Evolutionary conservation across 2,888 invertebrate species (phyloP).

Genomic region (Myopa tessellatipennis): DNA sequence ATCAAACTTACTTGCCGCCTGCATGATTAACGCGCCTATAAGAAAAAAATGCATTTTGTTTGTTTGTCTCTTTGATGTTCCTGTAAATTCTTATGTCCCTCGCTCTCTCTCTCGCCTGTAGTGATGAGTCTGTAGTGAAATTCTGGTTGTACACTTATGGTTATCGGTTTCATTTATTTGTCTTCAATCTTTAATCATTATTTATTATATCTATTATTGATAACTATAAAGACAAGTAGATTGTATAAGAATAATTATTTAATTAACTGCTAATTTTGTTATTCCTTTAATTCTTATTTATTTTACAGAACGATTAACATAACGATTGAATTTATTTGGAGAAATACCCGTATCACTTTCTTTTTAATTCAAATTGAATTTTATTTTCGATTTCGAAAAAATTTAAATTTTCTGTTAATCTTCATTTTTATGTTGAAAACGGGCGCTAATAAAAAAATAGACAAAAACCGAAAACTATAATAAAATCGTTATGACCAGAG

Average conservation of each 20-base stretch:
- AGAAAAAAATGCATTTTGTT: conserved; percentile 62
- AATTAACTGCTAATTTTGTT: no score
- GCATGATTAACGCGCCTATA: conserved; percentile 64
- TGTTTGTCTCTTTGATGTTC: conserved; percentile 12
- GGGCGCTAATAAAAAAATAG: not conserved
- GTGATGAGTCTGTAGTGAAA: not conserved
- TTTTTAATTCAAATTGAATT: conserved; percentile 11
- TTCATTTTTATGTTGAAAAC: not conserved
- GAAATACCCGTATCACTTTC: not conserved
- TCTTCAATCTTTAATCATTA: no score
- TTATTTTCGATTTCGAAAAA: not conserved
- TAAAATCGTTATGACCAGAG: not conserved
- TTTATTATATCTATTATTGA: no score
- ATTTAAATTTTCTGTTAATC: not conserved
- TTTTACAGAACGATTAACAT: no score
- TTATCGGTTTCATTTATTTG: no score
- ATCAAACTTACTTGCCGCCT: conserved; percentile 61
- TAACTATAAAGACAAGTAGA: no score
- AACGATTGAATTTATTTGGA: no score
- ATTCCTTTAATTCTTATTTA: no score
- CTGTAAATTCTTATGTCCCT: not conserved
- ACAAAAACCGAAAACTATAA: not conserved
- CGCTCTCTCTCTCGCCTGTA: not conserved
- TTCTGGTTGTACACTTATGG: no score
- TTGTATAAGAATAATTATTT: no score